Base-by-base conservation (phyloP, 2,888 invertebrate genomes). In the Cataglyphis albicans region DNA sequence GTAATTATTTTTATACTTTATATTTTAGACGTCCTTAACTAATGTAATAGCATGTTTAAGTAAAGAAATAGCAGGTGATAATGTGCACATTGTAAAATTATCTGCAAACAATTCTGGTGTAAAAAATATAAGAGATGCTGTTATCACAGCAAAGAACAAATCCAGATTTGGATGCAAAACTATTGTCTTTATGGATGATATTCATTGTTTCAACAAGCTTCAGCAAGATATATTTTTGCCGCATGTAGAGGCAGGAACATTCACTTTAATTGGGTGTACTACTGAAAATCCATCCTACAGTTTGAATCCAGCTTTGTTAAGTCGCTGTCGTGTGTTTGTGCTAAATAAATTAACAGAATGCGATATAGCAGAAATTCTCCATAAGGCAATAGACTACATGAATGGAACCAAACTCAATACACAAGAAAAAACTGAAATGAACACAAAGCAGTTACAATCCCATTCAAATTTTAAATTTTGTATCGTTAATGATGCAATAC, bases 211-310 rank as follows among this genome's bases (percentile, higher is more conserved):
- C 92, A 98, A 98, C 93, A 98, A 98, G 94, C 95, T 96, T 18
- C 98, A 98, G 91, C 98, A 98, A 95, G 97, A 98, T 93, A 96
- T 96, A 70, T 97, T 98, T 93, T 93, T 98, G 83, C 96, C 97
- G 10, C 97, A 97, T 93, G 96, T 98, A 9, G 98, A 98, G 94
- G 96, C 96, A 94, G 98, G 98, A 0, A 96, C 97, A 44, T 96
- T 98, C 59, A 96, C 96, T 68, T 95, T 98, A 81, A 96, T 98
- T 81, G 98, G 98, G 35, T 97, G 98, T 0, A 98, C 98, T 0
- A 98, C 98, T 70, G 98, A 98, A 94, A 98, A 98, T 94, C 98
- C 98, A 10, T 97, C 97, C 3, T 98, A 98, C 93, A 96, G 97
- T 89, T 95, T 98, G 61, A 98, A 98, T 94, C 96, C 96, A 90